A percentile compares a stretch with the other conserved stretches of the same genome.
Conservation (phyloP, 2,797 vertebrate species). For the Euthynnus affinis region DNA sequence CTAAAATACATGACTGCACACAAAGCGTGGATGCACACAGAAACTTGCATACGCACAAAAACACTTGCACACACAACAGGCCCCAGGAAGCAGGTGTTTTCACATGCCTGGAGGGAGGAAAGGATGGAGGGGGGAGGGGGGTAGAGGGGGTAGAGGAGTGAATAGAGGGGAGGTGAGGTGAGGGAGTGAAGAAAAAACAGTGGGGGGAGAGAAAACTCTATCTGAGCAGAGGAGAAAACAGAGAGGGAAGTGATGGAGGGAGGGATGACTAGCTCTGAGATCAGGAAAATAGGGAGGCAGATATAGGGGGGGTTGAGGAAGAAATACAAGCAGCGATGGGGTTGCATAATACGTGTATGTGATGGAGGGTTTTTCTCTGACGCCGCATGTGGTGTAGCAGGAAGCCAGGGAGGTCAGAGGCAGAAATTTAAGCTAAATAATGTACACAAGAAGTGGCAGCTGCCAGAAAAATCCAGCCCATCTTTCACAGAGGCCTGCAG, state of each 20-base stretch:
- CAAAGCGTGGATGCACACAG: conserved; percentile 17
- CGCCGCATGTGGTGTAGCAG: conserved; percentile 67
- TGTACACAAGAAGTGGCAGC: conserved; percentile 82
- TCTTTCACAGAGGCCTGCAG: conserved; percentile 73
- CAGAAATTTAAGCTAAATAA: conserved; percentile 77
- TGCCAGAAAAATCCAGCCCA: conserved; percentile 78
- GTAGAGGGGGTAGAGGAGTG: background rate
- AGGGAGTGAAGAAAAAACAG: conserved; percentile 23
- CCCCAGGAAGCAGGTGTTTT: conserved; percentile 70
- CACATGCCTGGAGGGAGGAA: conserved; percentile 56
- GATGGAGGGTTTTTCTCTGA: conserved; percentile 71
- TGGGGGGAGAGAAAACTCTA: conserved; percentile 25
- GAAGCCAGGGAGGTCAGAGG: conserved; percentile 70
- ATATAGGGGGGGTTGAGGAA: conserved; percentile 31
- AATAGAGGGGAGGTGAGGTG: conserved; percentile 19
- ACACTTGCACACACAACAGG: conserved; percentile 33
- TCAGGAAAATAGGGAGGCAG: conserved; percentile 41
- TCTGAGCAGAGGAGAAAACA: conserved; percentile 39
- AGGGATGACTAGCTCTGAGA: conserved; percentile 45
- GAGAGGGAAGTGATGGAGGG: conserved; percentile 35
- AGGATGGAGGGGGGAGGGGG: conserved; percentile 8
- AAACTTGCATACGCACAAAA: conserved; percentile 12
- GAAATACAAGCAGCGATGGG: conserved; percentile 40
- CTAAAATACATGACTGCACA: conserved; percentile 35
- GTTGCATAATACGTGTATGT: conserved; percentile 74